phyloP scores from a whole-genome alignment of 1,140 invertebrate species.

The Apis dorsata region DNA sequence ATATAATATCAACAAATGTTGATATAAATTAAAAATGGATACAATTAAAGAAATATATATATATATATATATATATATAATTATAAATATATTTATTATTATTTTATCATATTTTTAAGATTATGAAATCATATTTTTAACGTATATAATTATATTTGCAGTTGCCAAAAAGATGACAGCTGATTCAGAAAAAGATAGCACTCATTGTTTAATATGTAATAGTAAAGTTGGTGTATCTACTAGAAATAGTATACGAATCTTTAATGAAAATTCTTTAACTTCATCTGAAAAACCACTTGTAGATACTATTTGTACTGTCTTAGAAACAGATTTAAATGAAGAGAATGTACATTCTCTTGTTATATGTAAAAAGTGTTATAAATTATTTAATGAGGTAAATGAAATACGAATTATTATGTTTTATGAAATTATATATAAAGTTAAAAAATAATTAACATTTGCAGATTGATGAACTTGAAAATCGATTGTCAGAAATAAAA shows the following conservation, averaged over 20 bases:
- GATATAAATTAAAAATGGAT: not conserved
- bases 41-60: not conserved
- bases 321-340: constrained; percentile 79
- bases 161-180: constrained; percentile 68
- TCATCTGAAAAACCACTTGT: constrained; percentile 78
- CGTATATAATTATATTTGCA: constrained; percentile 34
- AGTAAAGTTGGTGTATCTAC: constrained; percentile 80
- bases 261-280: constrained; percentile 70
- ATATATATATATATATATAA: not conserved
- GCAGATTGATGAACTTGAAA: constrained; percentile 82
- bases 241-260: constrained; percentile 81
- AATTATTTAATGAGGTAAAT: constrained; percentile 80
- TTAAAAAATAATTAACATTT: constrained; percentile 32
- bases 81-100: not conserved
- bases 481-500: constrained; percentile 79
- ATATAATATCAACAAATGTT: not conserved
- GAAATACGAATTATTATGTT: not conserved
- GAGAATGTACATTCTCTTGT: constrained; percentile 80
- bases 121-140: not conserved
- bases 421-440: not conserved
- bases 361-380: constrained; percentile 85
- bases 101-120: not conserved
- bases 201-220: constrained; percentile 82
- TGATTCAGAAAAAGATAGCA: constrained; percentile 68
- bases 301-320: constrained; percentile 78